Evolutionary conservation across 1,140 invertebrate genomes (phyloP), one percentile per base, ranked within the genome.

Genomic region (Halotydeus destructor): DNA sequence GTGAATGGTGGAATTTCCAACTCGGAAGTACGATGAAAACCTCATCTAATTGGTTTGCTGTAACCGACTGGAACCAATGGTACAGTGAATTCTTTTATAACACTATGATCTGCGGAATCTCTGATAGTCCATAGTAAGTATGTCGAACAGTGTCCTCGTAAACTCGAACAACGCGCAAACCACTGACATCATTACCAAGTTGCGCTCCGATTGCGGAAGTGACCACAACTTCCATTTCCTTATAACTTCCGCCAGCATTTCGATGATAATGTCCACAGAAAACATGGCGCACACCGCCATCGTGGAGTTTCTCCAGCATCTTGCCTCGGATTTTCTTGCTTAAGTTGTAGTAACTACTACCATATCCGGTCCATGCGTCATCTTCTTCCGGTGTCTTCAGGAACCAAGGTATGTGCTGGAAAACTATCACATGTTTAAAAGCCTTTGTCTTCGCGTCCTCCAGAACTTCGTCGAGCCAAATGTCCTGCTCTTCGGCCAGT

Each of bases 341-440:
- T 28, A 69, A 30, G 27, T 30, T 8, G 27, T 30, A 9, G n/a
- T 9, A 30, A 30, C 8, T 30, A n/a, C 8, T 9, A 30, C 8
- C n/a, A 30, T 30, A 30, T 30, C 8, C 27, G 8, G n/a, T 30
- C 11, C 6, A 18, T 14, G 42, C 42, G 11, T 50, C 40, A n/a
- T 52, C 48, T 48, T 66, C 65, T 27, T 67, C 58, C 1, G 54
- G 44, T 19, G 51, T 30, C 9, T 53, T 35, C 2, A 69, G 6
- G 54, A 71, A 70, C 54, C 58, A 64, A 9, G 68, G 65, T 41
- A 71, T 65, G 50, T 71, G 69, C 50, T 70, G 66, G 45, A 70
- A 68, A 4, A 69, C 47, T 26, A 70, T 54, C 28, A 57, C 49
- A 50, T 63, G 58, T 25, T 54, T 54, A 21, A 52, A 53, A 25